Evolutionary conservation across 2,113 vertebrate species (phyloP), one percentile per base, ranked within the genome.

Genomic region (Bolborhynchus lineola): DNA sequence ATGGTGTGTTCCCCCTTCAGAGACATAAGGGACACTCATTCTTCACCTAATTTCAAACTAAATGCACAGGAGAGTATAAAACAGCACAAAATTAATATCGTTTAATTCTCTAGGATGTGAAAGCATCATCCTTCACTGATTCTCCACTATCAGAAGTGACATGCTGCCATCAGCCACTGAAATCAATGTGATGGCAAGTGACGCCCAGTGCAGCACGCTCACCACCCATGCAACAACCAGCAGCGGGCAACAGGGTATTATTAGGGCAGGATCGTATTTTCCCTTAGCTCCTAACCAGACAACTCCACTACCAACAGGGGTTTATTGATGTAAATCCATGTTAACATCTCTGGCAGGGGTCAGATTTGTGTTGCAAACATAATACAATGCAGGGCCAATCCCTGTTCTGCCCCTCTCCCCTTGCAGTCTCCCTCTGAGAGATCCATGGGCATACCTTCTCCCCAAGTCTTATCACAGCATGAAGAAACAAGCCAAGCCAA

Each of bases 281-380:
- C 44, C 25, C 13, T 84, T 15, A 9, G 47, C 77, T 86, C 25
- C 47, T 41, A 55, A 64, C 16, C 19, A 47, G 29, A 17, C 3
- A 1, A 3, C 28, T 72, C 47, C 9, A 7, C 39, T 65, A 64
- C 33, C 9, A 4, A 0, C 1, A 0, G 33, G 33, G 39, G 19
- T 82, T 94, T 44, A 37, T 7, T 41, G 70, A 60, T 41, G 57
- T 37, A 49, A 79, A 83, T 91, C 68, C 26, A 3, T 20, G 26
- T 21, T 67, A 80, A n/a, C n/a, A 4, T 55, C 78, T 52, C 67
- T 23, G 19, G 44, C 57, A 78, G 29, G 25, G 23, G 5, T 55
- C 78, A 83, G 13, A 11, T 84, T 70, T 84, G 74, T 37, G 65
- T 53, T 67, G 59, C 60, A 91, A 64, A 31, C 52, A 29, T 53